Conservation (phyloP, 2,113 vertebrate species). For the Dicrurus megarhynchus region DNA sequence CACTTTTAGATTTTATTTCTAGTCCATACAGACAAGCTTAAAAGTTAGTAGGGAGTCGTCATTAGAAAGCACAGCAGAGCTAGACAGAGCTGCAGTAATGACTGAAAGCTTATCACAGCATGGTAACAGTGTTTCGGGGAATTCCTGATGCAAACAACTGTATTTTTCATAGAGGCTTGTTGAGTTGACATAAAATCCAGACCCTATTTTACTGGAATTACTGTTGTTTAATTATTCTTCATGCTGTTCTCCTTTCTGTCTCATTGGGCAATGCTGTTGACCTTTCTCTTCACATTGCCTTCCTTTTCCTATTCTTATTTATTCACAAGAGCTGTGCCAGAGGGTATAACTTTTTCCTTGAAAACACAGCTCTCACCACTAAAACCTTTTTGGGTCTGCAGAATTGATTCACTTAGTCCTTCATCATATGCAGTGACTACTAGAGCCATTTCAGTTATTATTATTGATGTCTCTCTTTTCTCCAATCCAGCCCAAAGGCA, state of each 20-base stretch:
- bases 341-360: background rate
- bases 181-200: background rate
- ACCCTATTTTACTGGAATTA: background rate
- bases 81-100: background rate
- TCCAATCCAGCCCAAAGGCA: conserved; percentile 8
- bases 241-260: background rate
- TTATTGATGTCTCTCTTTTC: conserved; percentile 29
- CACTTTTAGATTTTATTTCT: background rate
- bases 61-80: background rate
- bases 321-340: background rate
- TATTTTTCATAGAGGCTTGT: background rate
- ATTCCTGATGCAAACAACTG: background rate
- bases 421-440: background rate
- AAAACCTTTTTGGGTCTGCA: background rate
- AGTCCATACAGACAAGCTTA: background rate
- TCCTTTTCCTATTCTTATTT: background rate
- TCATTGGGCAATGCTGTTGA: background rate
- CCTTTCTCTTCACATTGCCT: background rate
- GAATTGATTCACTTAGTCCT: conserved; percentile 29
- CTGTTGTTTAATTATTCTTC: background rate
- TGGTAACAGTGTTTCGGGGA: background rate
- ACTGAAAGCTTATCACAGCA: background rate
- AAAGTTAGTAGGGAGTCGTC: background rate
- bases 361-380: background rate
- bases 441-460: conserved; percentile 5